Base-by-base conservation (phyloP, 1,140 invertebrate genomes). In the Lamellibrachia luymesi region DNA sequence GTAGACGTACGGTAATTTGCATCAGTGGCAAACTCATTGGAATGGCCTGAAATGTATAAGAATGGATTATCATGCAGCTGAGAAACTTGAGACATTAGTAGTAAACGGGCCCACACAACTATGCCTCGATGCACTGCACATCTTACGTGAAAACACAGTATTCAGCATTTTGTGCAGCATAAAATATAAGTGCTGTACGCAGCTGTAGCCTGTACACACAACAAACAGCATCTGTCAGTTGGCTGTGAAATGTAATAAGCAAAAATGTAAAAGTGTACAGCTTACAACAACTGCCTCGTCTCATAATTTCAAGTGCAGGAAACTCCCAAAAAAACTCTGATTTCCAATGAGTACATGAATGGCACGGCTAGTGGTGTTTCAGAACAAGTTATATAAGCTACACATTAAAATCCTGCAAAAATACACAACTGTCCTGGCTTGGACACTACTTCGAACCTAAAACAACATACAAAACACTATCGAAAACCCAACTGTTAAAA, bases 1-100 rank as follows among this genome's bases (percentile, higher is more conserved):
- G 64, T 80, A 80, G 64, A 80, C 64, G 64, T 80, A 80, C 64
- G 64, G 64, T 80, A 80, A 80, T 80, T 80, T 80, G 64, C 64
- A 80, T 80, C 64, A 4, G 64, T 80, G 64, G 64, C 64, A 80
- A 80, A 80, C 13, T 80, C 64, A 80, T 80, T 8, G 64, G 64
- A 80, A 80, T 80, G 64, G 64, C 64, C 64, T 80, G 64, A 80
- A 80, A 80, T 22, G 64, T 22, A 80, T 80, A 80, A 80, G 64
- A 80, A 22, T 80, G 64, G 64, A 80, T 80, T 80, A 80, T 80
- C 64, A 80, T 80, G 64, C 64, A 80, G 64, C 64, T 80, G 64
- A 4, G 13, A 80, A 22, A 80, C 64, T 80, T 80, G 13, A 22
- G 64, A 80, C 64, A 80, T 22, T 22, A 22, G 64, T 22, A 80